phyloP scores from a whole-genome alignment of 2,113 vertebrate species.

The Murina feae region DNA sequence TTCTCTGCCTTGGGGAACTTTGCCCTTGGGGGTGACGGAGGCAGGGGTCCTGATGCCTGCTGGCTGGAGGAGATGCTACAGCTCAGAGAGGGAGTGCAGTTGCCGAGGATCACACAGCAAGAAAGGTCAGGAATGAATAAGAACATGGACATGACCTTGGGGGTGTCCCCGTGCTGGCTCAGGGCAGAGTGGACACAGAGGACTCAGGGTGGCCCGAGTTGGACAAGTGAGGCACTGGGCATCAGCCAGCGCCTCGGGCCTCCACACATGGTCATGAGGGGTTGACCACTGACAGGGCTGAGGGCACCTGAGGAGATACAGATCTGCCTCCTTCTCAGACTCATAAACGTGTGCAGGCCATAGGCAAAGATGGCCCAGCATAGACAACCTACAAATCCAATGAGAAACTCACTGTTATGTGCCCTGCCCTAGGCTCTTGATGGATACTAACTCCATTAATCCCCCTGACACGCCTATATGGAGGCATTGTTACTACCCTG shows the following conservation, averaged over 20 bases:
- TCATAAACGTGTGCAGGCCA: fast-evolving
- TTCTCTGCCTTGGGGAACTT: not conserved
- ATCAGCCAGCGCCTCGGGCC: not conserved
- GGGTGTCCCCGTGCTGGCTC: not conserved
- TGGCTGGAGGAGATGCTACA: not conserved
- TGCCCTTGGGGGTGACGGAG: not conserved
- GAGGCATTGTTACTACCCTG: fast-evolving
- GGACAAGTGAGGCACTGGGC: not conserved
- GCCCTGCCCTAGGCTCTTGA: not conserved
- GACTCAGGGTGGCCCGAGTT: fast-evolving
- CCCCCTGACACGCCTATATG: fast-evolving
- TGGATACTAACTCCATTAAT: too few relatives aligned
- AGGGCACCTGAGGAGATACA: not conserved
- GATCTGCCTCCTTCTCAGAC: not conserved
- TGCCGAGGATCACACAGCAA: not conserved
- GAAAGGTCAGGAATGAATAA: fast-evolving
- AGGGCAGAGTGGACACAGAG: not conserved
- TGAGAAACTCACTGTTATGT: fast-evolving
- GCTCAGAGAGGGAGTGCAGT: not conserved
- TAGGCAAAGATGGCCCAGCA: not conserved
- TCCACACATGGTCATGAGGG: fast-evolving
- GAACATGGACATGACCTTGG: not conserved
- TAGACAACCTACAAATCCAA: fast-evolving
- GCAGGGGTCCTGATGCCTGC: not conserved
- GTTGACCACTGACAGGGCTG: not conserved